Percentiles rank a stretch among this genome's conserved stretches.
Evolutionary conservation across 2,113 vertebrate genomes (phyloP).

Genomic region (Melanocharis versteri): DNA sequence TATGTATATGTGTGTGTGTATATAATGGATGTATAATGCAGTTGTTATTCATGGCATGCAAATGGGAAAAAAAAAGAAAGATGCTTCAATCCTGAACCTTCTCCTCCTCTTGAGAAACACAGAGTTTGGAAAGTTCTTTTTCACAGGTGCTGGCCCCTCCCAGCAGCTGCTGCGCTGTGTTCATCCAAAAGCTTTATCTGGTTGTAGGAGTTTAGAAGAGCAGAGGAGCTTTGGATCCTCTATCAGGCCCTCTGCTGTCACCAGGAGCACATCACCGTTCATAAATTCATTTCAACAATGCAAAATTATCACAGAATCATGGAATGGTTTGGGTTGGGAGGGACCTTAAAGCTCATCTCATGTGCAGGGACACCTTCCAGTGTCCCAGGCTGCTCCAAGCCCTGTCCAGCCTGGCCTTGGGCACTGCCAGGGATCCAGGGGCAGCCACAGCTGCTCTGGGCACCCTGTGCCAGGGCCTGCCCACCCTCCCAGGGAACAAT

Average conservation of each 20-base stretch:
- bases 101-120: not conserved
- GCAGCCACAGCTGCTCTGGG: not conserved
- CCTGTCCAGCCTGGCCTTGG: rapidly evolving
- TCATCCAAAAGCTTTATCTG: not conserved
- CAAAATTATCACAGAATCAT: not conserved
- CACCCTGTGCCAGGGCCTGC: not conserved
- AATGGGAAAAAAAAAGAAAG: not conserved
- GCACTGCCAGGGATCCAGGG: not conserved
- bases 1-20: rapidly evolving
- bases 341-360: not conserved
- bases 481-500: rapidly evolving
- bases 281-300: not conserved
- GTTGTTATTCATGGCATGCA: not conserved
- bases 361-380: not conserved
- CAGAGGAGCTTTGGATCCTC: not conserved
- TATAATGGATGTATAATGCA: not conserved
- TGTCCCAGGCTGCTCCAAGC: rapidly evolving
- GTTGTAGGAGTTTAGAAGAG: not conserved
- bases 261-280: not conserved
- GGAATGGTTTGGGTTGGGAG: not conserved
- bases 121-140: not conserved
- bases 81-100: not conserved
- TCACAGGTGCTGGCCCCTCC: not conserved
- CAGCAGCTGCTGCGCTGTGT: not conserved
- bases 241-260: not conserved